These are phyloP conservation scores for Leuciscus waleckii DNA, from an alignment of 2,797 vertebrate genomes.

Conservation along the genomic window DNA sequence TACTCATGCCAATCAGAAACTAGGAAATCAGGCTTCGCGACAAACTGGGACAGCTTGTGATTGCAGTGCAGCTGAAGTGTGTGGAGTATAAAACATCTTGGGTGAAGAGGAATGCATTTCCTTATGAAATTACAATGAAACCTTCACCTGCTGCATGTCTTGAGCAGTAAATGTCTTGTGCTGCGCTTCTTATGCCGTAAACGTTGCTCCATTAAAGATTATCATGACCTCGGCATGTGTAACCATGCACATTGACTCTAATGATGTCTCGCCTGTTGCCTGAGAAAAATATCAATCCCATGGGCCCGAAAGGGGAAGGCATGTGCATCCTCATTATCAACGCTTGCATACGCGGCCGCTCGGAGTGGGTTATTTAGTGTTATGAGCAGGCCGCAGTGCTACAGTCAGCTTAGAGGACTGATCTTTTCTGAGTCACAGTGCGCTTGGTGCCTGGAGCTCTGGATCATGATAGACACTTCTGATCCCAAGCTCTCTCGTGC, in stretches of 20 bases:
- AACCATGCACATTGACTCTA: constrained; percentile 57
- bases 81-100: not conserved
- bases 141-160: not conserved
- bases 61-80: not conserved
- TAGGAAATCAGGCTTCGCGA: not conserved
- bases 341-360: constrained; percentile 61
- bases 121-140: not conserved
- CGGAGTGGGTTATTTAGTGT: constrained; percentile 72
- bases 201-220: constrained; percentile 16
- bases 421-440: constrained; percentile 64
- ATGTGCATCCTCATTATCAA: constrained; percentile 62
- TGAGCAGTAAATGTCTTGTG: not conserved
- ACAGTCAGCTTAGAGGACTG: constrained; percentile 61
- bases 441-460: constrained; percentile 56
- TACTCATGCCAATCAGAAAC: constrained; percentile 20
- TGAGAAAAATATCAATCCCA: constrained; percentile 44
- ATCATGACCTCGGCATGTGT: constrained; percentile 31
- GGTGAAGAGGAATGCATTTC: not conserved
- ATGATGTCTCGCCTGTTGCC: constrained; percentile 60
- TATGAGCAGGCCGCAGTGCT: constrained; percentile 62
- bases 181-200: not conserved
- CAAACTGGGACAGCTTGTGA: not conserved
- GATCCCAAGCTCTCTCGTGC: constrained; percentile 56
- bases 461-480: constrained; percentile 65
- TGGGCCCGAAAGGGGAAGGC: constrained; percentile 52